A percentile compares a stretch with the other conserved stretches of the same genome.
Conservation (phyloP, 2,113 vertebrate genomes). For the Psilopogon haemacephalus region DNA sequence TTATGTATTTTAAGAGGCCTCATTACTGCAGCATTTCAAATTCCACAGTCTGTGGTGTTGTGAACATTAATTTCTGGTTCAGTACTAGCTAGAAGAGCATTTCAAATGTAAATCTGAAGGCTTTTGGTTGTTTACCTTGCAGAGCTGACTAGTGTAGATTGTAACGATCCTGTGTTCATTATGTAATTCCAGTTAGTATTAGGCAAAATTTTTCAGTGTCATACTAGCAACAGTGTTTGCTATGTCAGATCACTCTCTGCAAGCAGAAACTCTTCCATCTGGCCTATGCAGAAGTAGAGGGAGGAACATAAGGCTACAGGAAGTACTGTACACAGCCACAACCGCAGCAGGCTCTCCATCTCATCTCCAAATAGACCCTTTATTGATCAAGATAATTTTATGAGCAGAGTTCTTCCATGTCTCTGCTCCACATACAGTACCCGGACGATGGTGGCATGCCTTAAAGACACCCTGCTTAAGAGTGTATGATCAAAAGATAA, state of each 20-base stretch:
- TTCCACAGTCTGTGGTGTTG: background rate
- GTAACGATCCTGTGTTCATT: background rate
- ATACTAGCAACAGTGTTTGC: fast-evolving
- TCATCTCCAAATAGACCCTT: background rate
- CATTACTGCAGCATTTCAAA: background rate
- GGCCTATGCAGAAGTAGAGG: background rate
- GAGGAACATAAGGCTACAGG: background rate
- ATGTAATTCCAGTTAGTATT: background rate
- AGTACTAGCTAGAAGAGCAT: background rate
- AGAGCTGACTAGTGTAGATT: background rate
- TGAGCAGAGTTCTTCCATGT: background rate
- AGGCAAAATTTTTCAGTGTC: background rate
- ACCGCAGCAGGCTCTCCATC: background rate
- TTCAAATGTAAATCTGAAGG: background rate
- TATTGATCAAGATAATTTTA: background rate
- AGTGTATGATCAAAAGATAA: background rate
- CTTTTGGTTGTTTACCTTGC: background rate
- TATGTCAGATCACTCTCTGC: background rate
- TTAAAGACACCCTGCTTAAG: background rate
- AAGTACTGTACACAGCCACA: background rate
- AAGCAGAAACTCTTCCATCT: background rate
- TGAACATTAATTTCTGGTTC: background rate
- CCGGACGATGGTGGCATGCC: background rate
- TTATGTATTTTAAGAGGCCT: background rate
- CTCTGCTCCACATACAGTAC: background rate